Percentiles rank a stretch among this genome's conserved stretches.
These are phyloP conservation scores for Drosophila greeni DNA, from an alignment of 2,888 invertebrate genomes.

Conservation along the genomic window DNA sequence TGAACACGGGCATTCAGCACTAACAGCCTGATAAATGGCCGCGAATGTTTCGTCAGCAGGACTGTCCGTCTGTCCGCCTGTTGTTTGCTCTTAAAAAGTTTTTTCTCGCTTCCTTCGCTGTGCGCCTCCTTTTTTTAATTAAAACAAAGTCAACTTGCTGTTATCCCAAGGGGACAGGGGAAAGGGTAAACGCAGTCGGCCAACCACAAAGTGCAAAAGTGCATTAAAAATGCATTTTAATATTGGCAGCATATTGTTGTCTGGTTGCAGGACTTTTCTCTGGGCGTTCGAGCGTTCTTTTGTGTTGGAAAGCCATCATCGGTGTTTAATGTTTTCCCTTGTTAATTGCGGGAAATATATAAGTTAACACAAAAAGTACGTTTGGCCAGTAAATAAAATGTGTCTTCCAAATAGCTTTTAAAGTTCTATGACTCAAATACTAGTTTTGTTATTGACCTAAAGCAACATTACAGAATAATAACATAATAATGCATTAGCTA, in stretches of 20 bases:
- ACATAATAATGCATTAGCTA: no score
- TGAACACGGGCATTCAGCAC: conserved; percentile 23
- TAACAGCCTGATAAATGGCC: conserved; percentile 37
- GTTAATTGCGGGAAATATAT: conserved; percentile 5
- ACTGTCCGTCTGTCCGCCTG: conserved; percentile 12
- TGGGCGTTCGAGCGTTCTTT: not conserved
- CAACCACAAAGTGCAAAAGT: conserved; percentile 41
- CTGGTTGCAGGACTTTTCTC: not conserved
- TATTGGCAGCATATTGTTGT: conserved; percentile 31
- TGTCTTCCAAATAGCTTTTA: no score
- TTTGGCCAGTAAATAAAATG: not conserved
- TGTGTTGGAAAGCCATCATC: conserved; percentile 5
- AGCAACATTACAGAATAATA: no score
- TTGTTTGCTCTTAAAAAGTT: conserved; percentile 26
- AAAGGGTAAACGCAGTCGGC: conserved; percentile 10
- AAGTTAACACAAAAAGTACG: not conserved
- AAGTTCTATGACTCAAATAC: no score
- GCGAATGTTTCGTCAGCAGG: conserved; percentile 20
- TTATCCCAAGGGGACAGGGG: conserved; percentile 3
- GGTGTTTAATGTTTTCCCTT: conserved; percentile 7
- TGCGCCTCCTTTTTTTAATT: conserved; percentile 22
- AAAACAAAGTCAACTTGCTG: conserved; percentile 36
- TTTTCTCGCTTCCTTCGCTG: conserved; percentile 15
- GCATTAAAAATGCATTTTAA: conserved; percentile 51
- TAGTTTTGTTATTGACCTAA: no score